Evolutionary conservation across 2,888 invertebrate genomes (phyloP).

Genomic region (Dione vanillae): DNA sequence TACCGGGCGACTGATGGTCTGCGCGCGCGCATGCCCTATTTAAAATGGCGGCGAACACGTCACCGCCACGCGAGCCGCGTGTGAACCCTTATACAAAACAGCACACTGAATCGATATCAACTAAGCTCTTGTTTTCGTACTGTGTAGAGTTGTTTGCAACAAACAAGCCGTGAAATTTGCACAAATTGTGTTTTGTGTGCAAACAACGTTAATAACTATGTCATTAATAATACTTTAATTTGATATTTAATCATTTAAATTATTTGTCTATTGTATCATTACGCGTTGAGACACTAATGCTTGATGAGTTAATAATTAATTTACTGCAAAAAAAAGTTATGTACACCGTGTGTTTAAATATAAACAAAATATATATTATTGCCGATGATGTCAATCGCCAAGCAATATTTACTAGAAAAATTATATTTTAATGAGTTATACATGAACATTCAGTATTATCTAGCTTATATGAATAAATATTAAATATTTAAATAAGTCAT

Average conservation of each 20-base stretch:
- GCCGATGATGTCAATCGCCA: background rate
- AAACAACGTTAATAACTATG: background rate
- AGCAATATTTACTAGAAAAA: slow-evolving; percentile 1
- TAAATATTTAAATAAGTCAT: background rate
- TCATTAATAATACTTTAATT: background rate
- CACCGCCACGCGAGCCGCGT: slow-evolving; percentile 76
- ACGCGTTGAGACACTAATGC: background rate
- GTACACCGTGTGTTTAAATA: background rate
- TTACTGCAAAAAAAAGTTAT: too few relatives aligned
- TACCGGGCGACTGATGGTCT: slow-evolving; percentile 86
- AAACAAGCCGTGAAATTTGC: slow-evolving; percentile 20
- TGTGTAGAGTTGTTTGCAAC: slow-evolving; percentile 32
- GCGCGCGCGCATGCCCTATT: slow-evolving; percentile 79
- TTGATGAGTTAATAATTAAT: background rate
- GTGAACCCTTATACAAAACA: slow-evolving; percentile 74
- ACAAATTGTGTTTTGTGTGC: background rate
- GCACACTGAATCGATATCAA: slow-evolving; percentile 59
- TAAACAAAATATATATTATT: background rate
- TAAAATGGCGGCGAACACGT: slow-evolving; percentile 80
- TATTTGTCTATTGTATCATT: background rate
- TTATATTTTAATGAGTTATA: slow-evolving; percentile 3
- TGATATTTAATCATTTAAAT: background rate
- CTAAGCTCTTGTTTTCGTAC: slow-evolving; percentile 66
- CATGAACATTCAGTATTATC: slow-evolving; percentile 9
- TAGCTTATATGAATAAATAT: background rate